Base-by-base conservation (phyloP, 2,113 vertebrate species). In the Tenrec ecaudatus region DNA sequence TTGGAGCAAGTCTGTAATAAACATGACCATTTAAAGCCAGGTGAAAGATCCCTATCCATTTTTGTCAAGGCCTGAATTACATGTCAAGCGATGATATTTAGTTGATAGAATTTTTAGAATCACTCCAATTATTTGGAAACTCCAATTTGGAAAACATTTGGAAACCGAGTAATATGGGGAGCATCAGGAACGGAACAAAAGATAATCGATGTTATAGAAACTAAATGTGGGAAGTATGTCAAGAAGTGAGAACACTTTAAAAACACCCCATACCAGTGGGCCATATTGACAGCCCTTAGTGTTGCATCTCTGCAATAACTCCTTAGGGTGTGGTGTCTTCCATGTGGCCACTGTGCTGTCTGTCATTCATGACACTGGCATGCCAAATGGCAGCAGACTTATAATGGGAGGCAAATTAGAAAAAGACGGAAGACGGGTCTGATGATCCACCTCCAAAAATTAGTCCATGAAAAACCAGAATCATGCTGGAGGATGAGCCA, bases 11-110 rank as follows among this genome's bases (percentile, higher is more conserved):
- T 53, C 47, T 53, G 12, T 53, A 53, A 40, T 40, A 53, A 53
- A 53, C 9, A 53, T 53, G 47, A 53, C 47, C 47, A 53, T 64
- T 90, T 90, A 81, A 92, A 95, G 27, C 40, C 29, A 79, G 82
- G 15, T 7, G 29, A 66, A 82, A 6, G 76, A 31, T 57, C 89
- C n/a, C 29, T 29, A 2, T 71, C 53, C 60, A 0, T 38, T 79
- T 95, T 82, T 82, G 62, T 79, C n/a, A 62, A 68, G 2, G 60
- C 33, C 8, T 90, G 36, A 1, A 31, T 90, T 40, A 57, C 9
- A 25, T n/a, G 12, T 62, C 22, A 94, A 88, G 66, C 5, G 57
- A 71, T 62, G 62, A 14, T 79, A 33, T 60, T 81, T 84, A 69
- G 22, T 68, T 53, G 1, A 19, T 77, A 11, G 31, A 57, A 82